Evolutionary conservation across 2,888 invertebrate species (phyloP), one percentile per base, ranked within the genome.

Genomic region (Oscheius sp.): DNA sequence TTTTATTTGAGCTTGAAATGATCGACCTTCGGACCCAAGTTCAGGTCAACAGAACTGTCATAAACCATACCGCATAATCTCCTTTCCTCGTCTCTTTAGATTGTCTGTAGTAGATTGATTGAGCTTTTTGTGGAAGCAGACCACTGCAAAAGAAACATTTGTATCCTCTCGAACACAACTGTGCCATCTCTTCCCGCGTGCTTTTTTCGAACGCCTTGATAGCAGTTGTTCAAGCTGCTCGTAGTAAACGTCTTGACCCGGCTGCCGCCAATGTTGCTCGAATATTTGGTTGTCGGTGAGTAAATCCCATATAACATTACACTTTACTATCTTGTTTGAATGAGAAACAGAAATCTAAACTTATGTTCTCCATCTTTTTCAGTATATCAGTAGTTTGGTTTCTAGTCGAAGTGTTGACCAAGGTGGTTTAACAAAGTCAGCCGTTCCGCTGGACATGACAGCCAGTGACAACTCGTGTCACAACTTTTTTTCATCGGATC

Each of bases 231-330:
- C 21, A 60, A 21, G 42, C 42, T 42, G 42, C 42, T 42, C 63
- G 63, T 63, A 63, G 63, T 63, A 63, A 60, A 63, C 47, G 48
- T 10, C 47, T 47, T 63, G 48, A 21, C 47, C 35, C 33, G 35
- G 47, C 48, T 48, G 48, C 65, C 51, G 32, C 50, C 60, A 29
- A 68, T 68, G 68, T 37, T 68, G 68, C 68, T 68, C 68, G 68
- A 68, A 55, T 68, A 68, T 33, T 33, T 68, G 11, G 55, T 68
- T 10, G 37, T 53, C 35, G 68, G 68, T 68, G 37, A 35, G 68
- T 68, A 13, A 65, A 60, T 37, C 3, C 33, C 35, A 2, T 33
- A 13, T 35, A 60, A 7, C 35, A 13, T 60, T 53, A 29, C 53
- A 13, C 4, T 53, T 29, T 53, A 13, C 50, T 9, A 50, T 50